Conservation (phyloP, 2,888 invertebrate genomes). For the Panopea generosa region DNA sequence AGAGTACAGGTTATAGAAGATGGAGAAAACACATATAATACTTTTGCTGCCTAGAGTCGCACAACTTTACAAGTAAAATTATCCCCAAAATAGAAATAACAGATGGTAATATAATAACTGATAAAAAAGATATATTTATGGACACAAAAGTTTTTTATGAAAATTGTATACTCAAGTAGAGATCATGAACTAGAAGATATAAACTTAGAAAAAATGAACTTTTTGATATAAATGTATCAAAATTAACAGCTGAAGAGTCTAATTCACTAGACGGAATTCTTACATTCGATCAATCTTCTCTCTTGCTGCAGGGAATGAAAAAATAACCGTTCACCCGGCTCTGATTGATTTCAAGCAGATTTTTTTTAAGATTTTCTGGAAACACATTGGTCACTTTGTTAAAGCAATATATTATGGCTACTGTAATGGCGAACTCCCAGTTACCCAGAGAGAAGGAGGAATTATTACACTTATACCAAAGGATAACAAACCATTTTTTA, state of each 20-base stretch:
- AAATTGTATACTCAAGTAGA: too few species aligned
- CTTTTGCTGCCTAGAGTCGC: neutral
- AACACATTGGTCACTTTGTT: neutral
- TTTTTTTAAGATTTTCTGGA: neutral
- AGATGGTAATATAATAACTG: too few species aligned
- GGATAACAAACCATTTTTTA: slow-evolving; percentile 23
- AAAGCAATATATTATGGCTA: slow-evolving; percentile 29
- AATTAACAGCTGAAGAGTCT: too few species aligned
- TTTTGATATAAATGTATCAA: neutral
- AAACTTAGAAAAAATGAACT: neutral
- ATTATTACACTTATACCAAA: slow-evolving; percentile 36
- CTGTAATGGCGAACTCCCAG: slow-evolving; percentile 17
- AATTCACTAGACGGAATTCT: neutral
- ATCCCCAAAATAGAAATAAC: neutral
- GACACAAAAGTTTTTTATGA: too few species aligned
- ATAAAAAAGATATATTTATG: neutral
- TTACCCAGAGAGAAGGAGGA: slow-evolving; percentile 20
- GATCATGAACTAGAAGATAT: neutral
- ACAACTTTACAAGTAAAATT: neutral
- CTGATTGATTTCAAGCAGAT: neutral
- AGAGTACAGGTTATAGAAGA: neutral
- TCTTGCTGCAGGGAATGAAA: neutral
- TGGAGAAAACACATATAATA: neutral
- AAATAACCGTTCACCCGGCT: neutral
- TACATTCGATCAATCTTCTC: neutral